A percentile compares a stretch with the other conserved stretches of the same genome.
Evolutionary conservation across 2,113 vertebrate genomes (phyloP).

Genomic region (Typhlomys cinereus): DNA sequence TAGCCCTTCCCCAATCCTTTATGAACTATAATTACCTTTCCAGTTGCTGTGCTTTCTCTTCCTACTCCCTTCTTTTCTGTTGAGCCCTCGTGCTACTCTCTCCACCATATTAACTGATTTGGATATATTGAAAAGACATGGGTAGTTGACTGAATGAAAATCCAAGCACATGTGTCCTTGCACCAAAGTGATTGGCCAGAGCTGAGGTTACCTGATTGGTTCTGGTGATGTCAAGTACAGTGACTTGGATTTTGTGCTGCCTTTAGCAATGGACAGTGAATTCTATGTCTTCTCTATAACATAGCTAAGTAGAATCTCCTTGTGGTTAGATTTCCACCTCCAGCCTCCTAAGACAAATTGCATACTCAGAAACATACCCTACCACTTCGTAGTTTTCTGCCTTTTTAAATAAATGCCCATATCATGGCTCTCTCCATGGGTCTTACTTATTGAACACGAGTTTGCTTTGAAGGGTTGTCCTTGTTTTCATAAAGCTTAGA

Average conservation of each 20-base stretch:
- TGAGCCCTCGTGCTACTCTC: not conserved
- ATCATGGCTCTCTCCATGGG: not conserved
- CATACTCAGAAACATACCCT: not conserved
- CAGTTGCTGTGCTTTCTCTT: not conserved
- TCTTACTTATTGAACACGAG: not conserved
- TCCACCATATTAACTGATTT: not conserved
- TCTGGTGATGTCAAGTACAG: not conserved
- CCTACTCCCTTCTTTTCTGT: not conserved
- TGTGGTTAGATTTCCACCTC: not conserved
- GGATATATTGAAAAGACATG: not conserved
- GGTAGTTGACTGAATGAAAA: not conserved
- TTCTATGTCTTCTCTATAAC: not conserved
- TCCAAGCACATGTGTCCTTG: not conserved
- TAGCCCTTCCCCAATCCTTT: not conserved
- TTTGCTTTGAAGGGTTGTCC: not conserved
- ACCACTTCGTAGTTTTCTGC: not conserved
- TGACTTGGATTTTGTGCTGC: not conserved
- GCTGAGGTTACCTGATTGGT: not conserved
- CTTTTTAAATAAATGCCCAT: not conserved
- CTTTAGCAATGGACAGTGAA: not conserved
- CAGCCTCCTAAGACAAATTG: constrained; percentile 2
- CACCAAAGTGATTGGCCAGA: not conserved
- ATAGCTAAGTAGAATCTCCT: not conserved
- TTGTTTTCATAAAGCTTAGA: not conserved
- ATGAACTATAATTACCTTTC: constrained; percentile 13